Evolutionary conservation across 1,140 invertebrate genomes (phyloP).

Genomic region (Drosophila tristis): DNA sequence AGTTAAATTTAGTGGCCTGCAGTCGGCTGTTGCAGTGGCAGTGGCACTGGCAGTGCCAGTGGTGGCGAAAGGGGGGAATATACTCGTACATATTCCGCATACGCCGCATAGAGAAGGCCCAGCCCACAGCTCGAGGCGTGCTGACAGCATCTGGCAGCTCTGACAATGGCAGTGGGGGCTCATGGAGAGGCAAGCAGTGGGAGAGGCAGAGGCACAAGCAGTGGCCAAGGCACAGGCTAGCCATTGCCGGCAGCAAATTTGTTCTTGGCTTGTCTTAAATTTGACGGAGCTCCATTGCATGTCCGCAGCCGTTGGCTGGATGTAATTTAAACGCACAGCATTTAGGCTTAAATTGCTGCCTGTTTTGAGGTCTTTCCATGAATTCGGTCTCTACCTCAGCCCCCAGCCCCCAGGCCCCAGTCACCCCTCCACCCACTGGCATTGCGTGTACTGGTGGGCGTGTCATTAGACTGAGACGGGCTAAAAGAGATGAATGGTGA

Average conservation of each 20-base stretch:
- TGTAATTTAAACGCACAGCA: conserved; percentile 75
- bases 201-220: not conserved
- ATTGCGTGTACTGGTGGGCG: conserved; percentile 61
- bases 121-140: conserved; percentile 64
- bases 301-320: conserved; percentile 47
- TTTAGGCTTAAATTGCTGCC: conserved; percentile 80
- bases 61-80: not conserved
- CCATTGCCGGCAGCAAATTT: conserved; percentile 57
- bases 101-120: conserved; percentile 50
- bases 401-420: too few species aligned
- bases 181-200: conserved; percentile 13
- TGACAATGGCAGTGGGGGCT: not conserved
- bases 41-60: not conserved
- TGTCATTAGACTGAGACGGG: conserved; percentile 71
- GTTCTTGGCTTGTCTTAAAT: conserved; percentile 68
- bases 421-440: not conserved
- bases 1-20: conserved; percentile 75
- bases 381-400: conserved; percentile 30
- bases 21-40: conserved; percentile 34
- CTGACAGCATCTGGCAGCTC: conserved; percentile 63
- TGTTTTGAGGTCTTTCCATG: conserved; percentile 61
- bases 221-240: not conserved
- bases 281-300: conserved; percentile 61
- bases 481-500: conserved; percentile 80
- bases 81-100: conserved; percentile 59